Evolutionary conservation across 2,113 vertebrate genomes (phyloP).

Genomic region (Tupaia tana): DNA sequence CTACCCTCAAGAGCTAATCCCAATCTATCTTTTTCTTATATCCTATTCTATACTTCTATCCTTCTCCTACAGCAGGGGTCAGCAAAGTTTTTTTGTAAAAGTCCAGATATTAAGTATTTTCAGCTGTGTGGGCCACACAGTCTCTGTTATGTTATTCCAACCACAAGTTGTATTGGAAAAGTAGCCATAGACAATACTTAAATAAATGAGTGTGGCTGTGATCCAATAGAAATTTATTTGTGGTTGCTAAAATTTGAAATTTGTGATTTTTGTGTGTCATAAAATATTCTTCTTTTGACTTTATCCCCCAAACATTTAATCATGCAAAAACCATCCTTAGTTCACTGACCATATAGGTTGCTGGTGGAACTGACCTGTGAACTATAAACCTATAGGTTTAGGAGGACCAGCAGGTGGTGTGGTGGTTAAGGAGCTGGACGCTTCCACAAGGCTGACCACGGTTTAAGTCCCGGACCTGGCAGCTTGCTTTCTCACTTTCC

Average conservation of each 20-base stretch:
- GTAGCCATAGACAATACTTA: not conserved
- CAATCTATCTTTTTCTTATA: not conserved
- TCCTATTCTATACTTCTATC: not conserved
- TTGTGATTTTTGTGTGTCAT: not conserved
- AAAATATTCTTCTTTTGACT: not conserved
- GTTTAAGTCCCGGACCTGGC: too few relatives aligned
- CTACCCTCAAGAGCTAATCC: not conserved
- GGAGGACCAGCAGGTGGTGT: not conserved
- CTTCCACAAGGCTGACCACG: too few relatives aligned
- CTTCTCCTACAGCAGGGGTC: not conserved
- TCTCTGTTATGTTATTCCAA: not conserved
- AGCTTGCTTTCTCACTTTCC: too few relatives aligned
- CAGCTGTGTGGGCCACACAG: not conserved
- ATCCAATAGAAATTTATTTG: not conserved
- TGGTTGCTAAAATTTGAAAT: not conserved
- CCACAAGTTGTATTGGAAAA: not conserved
- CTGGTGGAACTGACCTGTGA: not conserved
- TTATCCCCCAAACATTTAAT: not conserved
- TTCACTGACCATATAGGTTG: not conserved
- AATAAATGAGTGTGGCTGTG: not conserved
- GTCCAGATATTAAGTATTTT: not conserved
- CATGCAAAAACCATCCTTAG: not conserved
- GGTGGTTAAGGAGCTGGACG: too few relatives aligned
- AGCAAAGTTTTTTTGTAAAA: not conserved
- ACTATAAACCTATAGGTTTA: not conserved